Base-by-base conservation (phyloP, 2,797 vertebrate genomes). In the Myiotriccus ornatus region DNA sequence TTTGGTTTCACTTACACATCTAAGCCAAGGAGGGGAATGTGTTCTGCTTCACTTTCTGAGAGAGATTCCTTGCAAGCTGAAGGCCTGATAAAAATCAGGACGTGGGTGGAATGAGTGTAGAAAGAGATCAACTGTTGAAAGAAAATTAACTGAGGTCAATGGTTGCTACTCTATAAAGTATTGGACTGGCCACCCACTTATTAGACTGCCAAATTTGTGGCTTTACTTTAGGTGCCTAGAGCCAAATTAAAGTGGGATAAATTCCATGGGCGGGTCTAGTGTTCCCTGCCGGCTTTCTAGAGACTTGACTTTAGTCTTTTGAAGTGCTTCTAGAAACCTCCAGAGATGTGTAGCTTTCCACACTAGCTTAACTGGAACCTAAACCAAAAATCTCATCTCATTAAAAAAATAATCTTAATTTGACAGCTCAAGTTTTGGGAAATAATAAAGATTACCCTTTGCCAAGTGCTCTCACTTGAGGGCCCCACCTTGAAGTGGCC, bases 251-350 rank as follows among this genome's bases (percentile, higher is more conserved):
- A 86, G 43, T 34, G 21, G 39, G 22, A 50, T 69, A 55, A 75
- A 41, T 73, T 73, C 80, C 47, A 71, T 44, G 75, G 63, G 68
- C 59, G 24, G 37, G 62, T 73, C 34, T 55, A 69, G 28, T 62
- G 19, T 84, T 95, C n/a, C 17, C 47, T 80, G 20, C 62, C 52
- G 46, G 35, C 64, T 87, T 88, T 86, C 78, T 69, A 15, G 9
- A 81, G 14, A 55, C 57, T 80, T 87, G 28, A 37, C 59, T 89
- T 90, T 16, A 5, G 4, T 75, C 73, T 91, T 94, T 64, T n/a
- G 32, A 90, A 78, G 84, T 79, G 46, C 73, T 86, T 84, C 83
- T 81, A 49, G 80, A 95, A 84, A 57, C 50, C 74, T 91, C 71
- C 46, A 90, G 65, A 94, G 37, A 59, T 57, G 20, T 10, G 46